Evolutionary conservation across 1,140 invertebrate species (phyloP), one percentile per base, ranked within the genome.

Genomic region (Brachionus rotundiformis): DNA sequence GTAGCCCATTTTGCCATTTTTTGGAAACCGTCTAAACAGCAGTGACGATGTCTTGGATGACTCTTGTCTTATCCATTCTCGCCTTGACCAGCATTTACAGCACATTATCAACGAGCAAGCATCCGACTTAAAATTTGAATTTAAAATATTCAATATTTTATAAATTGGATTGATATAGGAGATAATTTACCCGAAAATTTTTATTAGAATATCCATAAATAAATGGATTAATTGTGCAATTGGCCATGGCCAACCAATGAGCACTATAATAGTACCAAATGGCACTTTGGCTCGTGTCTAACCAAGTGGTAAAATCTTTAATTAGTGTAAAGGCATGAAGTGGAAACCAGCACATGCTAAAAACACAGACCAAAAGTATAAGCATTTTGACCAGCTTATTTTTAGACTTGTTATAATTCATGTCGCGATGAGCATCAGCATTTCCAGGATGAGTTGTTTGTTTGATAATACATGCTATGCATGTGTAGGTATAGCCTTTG

Each of bases 261-360:
- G 76, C 76, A 54, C n/a, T 59, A 25, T 79, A 79, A 61, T 59
- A 79, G 13, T 79, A 79, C 76, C 47, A 79, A 63, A 79, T 36
- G 7, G 76, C 76, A 39, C 59, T 79, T 49, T 49, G 73, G 13
- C 23, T 47, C 0, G 27, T 16, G 19, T 79, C 76, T 13, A 79
- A n/a, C 76, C 76, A 79, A 2, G 47, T 54, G 23, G 76, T 79
- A 27, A 79, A 79, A 31, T 79, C 76, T 59, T 54, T 59, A 4
- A 79, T 79, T 16, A 79, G 23, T 33, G 36, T 36, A 63, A 79
- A 79, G 8, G 47, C 82, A 82, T 89, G 88, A 29, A 89, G 84
- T 0, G 89, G 88, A 11, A 89, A 82, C 89, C 89, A 89, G 61
- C 88, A 89, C 3, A 89, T 79, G 1, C 88, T 86, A 83, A 89